Percentiles rank a stretch among this genome's conserved stretches.
Evolutionary conservation across 2,888 invertebrate genomes (phyloP).

Genomic region (Leucozona laternaria): DNA sequence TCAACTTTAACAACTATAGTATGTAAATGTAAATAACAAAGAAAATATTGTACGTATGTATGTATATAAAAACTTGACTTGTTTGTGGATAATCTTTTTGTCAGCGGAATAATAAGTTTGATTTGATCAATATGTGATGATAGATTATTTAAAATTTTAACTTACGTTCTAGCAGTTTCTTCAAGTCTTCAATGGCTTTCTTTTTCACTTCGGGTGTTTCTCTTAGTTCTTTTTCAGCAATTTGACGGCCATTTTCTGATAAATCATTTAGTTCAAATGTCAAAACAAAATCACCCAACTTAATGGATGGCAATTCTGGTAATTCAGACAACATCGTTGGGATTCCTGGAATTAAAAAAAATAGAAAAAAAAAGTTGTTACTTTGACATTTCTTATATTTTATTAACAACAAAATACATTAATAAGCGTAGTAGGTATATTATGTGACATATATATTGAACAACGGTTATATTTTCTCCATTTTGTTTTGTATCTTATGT

Average conservation of each 20-base stretch:
- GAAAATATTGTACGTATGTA: too few relatives aligned
- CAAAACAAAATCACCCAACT: conserved; percentile 86
- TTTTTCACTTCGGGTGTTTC: conserved; percentile 89
- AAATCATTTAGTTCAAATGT: conserved; percentile 89
- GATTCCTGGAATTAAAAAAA: conserved; percentile 85
- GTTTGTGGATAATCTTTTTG: neutral
- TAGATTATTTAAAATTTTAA: conserved; percentile 24
- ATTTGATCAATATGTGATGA: neutral
- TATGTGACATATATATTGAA: too few relatives aligned
- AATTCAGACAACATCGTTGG: conserved; percentile 90
- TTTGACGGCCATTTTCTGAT: conserved; percentile 86
- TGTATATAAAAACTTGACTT: neutral
- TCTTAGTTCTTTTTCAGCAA: conserved; percentile 88
- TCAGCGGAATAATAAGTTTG: neutral
- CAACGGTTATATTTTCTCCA: too few relatives aligned
- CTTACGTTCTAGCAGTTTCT: conserved; percentile 86
- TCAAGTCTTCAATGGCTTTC: conserved; percentile 85
- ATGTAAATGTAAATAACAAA: neutral
- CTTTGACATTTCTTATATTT: neutral
- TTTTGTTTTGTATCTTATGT: too few relatives aligned
- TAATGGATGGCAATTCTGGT: conserved; percentile 87
- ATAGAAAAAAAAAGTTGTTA: neutral
- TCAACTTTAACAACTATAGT: too few relatives aligned
- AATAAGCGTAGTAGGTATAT: neutral
- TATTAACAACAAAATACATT: neutral